Percentiles rank a stretch among this genome's conserved stretches.
Evolutionary conservation across 2,797 vertebrate species (phyloP).

Genomic region (Pipistrellus nathusii): DNA sequence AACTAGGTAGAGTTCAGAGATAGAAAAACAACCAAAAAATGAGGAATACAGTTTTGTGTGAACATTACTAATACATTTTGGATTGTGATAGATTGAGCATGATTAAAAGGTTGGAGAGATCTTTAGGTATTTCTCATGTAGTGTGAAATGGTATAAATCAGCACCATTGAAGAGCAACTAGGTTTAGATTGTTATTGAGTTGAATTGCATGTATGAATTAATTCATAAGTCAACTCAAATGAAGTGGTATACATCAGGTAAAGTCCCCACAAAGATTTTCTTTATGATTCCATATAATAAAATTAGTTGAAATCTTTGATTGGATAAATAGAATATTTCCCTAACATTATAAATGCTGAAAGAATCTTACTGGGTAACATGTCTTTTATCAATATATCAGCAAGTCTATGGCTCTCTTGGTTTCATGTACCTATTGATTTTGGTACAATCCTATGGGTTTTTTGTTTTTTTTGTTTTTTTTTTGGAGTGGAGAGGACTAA

Average conservation of each 20-base stretch:
- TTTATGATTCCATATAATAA: not conserved
- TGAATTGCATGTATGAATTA: conserved; percentile 6
- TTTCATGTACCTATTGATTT: conserved; percentile 59
- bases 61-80: conserved; percentile 10
- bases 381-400: conserved; percentile 23
- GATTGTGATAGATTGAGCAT: not conserved
- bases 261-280: conserved; percentile 17
- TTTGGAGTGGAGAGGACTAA: not conserved
- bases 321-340: conserved; percentile 26
- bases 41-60: not conserved
- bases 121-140: not conserved
- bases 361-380: not conserved
- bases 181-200: not conserved
- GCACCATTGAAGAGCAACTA: not conserved
- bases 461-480: too few relatives aligned
- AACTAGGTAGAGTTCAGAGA: not conserved
- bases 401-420: not conserved
- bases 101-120: not conserved
- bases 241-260: not conserved
- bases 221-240: conserved; percentile 27
- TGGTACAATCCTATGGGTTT: not conserved
- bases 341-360: not conserved
- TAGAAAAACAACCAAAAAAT: not conserved
- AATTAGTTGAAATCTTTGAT: not conserved
- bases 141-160: not conserved